These are phyloP conservation scores for Pomatorhinus ruficollis DNA, from an alignment of 2,113 vertebrate genomes.

Conservation along the genomic window DNA sequence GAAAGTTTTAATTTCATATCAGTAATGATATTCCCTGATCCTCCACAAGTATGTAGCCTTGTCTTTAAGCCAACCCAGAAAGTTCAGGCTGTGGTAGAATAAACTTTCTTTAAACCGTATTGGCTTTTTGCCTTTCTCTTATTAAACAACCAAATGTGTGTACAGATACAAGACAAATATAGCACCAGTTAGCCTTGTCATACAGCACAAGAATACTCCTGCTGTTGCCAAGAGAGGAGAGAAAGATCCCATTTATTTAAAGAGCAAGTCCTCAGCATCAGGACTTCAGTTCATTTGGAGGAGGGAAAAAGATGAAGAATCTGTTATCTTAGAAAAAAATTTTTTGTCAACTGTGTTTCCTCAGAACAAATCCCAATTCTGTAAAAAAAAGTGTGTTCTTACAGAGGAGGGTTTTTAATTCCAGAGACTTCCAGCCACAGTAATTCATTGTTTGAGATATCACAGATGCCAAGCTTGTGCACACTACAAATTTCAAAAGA, in stretches of 20 bases:
- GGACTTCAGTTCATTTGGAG: neutral
- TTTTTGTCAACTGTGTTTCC: neutral
- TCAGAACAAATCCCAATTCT: conserved; percentile 29
- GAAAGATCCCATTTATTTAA: conserved; percentile 66
- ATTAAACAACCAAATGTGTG: conserved; percentile 44
- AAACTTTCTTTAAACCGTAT: conserved; percentile 44
- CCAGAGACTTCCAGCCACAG: conserved; percentile 31
- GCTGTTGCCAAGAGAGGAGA: conserved; percentile 61
- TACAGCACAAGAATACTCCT: conserved; percentile 65
- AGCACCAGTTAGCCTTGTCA: conserved; percentile 58
- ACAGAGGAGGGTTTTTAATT: neutral
- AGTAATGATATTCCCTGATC: neutral
- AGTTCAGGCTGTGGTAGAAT: conserved; percentile 4
- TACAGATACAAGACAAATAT: conserved; percentile 67
- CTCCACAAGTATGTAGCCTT: neutral
- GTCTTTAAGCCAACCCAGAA: conserved; percentile 22
- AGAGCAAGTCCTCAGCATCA: conserved; percentile 26
- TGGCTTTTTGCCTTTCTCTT: conserved; percentile 55
- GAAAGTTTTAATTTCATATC: neutral
- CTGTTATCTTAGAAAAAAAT: conserved; percentile 11
- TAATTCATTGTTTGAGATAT: conserved; percentile 53
- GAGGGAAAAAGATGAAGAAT: neutral
- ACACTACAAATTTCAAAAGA: conserved; percentile 53
- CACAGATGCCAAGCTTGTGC: conserved; percentile 32
- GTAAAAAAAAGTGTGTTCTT: neutral